These are phyloP conservation scores for Amblyraja radiata DNA, from an alignment of 2,797 vertebrate species.

Conservation along the genomic window DNA sequence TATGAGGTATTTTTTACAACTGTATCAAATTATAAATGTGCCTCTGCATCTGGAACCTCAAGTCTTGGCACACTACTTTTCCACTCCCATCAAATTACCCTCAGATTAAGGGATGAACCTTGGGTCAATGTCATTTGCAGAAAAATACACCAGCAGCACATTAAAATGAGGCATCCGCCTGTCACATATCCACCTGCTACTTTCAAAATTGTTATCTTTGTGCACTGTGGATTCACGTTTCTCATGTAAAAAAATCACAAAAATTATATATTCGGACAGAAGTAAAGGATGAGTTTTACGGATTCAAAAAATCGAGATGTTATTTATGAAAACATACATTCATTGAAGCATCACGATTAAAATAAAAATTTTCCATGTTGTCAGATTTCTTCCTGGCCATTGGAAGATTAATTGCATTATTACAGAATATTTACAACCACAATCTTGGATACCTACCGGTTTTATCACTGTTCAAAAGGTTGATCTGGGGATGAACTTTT, in stretches of 20 bases:
- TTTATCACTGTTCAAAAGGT: not conserved
- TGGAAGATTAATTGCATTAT: not conserved
- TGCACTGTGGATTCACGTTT: not conserved
- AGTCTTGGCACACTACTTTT: not conserved
- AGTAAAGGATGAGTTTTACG: not conserved
- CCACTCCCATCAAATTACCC: not conserved
- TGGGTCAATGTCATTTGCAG: not conserved
- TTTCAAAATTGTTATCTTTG: not conserved
- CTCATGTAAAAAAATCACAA: not conserved
- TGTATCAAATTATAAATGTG: not conserved
- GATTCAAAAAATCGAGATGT: not conserved
- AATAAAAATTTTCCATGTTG: not conserved
- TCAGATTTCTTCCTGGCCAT: not conserved
- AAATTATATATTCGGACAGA: not conserved
- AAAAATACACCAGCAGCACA: not conserved
- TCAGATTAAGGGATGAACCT: not conserved
- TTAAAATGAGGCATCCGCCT: not conserved
- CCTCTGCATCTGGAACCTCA: not conserved
- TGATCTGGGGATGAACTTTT: slow-evolving; percentile 3
- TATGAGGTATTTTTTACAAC: not conserved
- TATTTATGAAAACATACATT: not conserved
- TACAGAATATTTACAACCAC: not conserved
- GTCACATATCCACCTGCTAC: not conserved
- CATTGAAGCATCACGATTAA: not conserved
- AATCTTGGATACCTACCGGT: not conserved